Conservation (phyloP, 2,113 vertebrate species). For the Piaya cayana region DNA sequence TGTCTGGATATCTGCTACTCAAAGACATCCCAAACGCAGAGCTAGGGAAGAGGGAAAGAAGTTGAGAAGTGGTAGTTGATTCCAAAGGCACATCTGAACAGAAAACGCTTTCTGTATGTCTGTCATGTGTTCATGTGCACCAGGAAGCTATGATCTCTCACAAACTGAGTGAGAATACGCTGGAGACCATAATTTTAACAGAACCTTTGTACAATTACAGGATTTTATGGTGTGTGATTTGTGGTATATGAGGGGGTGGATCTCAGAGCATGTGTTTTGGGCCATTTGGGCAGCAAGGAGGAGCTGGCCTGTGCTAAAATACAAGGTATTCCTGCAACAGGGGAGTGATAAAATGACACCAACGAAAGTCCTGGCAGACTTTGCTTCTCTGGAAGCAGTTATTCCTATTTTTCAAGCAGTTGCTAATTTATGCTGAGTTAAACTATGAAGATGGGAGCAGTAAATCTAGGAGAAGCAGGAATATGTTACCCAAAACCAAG, state of each 20-base stretch:
- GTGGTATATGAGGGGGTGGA: neutral
- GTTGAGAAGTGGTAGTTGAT: neutral
- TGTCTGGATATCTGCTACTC: neutral
- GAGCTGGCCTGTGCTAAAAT: neutral
- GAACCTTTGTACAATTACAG: neutral
- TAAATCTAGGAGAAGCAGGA: neutral
- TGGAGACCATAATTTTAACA: neutral
- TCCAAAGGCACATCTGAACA: neutral
- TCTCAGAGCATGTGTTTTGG: neutral
- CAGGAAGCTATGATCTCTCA: neutral
- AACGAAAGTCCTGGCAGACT: constrained; percentile 1
- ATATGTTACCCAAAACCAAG: neutral
- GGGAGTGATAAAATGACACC: constrained; percentile 38
- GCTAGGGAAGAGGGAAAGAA: neutral
- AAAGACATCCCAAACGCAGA: neutral
- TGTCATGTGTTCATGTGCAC: neutral
- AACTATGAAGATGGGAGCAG: neutral
- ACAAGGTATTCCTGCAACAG: neutral
- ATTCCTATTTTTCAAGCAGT: neutral
- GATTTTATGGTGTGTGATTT: constrained; percentile 37
- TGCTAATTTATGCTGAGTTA: neutral
- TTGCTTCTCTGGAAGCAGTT: constrained; percentile 20
- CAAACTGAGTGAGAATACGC: neutral
- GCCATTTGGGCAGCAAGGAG: neutral
- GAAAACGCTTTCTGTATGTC: neutral